These are phyloP conservation scores for Dicrostonyx torquatus DNA, from an alignment of 2,797 vertebrate genomes.

Conservation along the genomic window DNA sequence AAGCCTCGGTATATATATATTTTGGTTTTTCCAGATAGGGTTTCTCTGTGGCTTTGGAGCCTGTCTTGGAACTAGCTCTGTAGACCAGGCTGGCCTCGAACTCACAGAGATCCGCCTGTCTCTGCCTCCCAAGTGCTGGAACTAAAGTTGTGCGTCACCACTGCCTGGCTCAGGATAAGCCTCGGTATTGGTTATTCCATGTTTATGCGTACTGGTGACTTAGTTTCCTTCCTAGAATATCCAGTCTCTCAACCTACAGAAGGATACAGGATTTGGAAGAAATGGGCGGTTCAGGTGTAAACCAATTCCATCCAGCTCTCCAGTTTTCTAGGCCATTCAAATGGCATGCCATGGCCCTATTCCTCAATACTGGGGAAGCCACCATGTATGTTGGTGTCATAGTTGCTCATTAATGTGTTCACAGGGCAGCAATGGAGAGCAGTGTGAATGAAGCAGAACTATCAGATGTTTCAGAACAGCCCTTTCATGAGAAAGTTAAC, in stretches of 20 bases:
- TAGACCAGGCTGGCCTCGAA: no score
- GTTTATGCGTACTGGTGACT: background rate
- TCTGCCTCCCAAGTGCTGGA: no score
- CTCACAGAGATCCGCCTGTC: no score
- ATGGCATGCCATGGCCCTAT: background rate
- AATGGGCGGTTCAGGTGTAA: background rate
- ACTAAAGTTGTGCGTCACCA: no score
- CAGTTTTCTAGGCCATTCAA: background rate
- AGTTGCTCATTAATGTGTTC: background rate
- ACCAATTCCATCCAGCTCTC: background rate
- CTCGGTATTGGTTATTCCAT: background rate
- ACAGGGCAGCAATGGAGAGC: background rate
- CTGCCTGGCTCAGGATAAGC: background rate
- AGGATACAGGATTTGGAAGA: background rate
- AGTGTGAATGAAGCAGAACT: background rate
- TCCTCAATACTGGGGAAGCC: background rate
- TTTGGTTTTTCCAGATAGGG: background rate
- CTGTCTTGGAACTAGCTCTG: no score
- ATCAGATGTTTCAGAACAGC: background rate
- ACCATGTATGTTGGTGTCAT: background rate
- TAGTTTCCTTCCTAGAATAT: background rate
- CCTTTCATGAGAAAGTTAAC: conserved; percentile 30
- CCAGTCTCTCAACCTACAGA: background rate
- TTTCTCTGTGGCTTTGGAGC: no score
- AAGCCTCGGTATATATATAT: background rate